phyloP scores from a whole-genome alignment of 30 jellyfish, hydroid and myxozoan species.

The Turritopsis dohrnii region DNA sequence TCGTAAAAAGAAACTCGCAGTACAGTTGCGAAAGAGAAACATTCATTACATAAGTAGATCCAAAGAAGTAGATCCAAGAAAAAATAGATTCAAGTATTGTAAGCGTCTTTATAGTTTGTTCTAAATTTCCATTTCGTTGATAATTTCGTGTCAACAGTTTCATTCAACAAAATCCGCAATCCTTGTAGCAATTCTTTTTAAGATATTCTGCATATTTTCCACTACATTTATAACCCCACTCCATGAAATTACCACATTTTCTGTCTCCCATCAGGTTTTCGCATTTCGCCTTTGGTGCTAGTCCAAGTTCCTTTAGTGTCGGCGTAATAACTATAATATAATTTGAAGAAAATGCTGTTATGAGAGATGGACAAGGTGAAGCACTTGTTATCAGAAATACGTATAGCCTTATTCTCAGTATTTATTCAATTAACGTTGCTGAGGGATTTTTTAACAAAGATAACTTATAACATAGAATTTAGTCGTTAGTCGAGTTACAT shows the following conservation, averaged over 20 bases:
- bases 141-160: not conserved
- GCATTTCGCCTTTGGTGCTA: not conserved
- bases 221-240: slow-evolving; percentile 14
- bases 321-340: not conserved
- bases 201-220: slow-evolving; percentile 1
- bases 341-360: not conserved
- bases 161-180: slow-evolving; percentile 15
- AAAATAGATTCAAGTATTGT: too few species aligned
- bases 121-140: too few species aligned
- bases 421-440: not conserved
- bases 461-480: too few species aligned
- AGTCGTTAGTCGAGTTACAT: too few species aligned
- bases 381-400: too few species aligned
- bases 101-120: too few species aligned
- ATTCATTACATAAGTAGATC: too few species aligned
- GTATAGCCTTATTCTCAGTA: too few species aligned
- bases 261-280: not conserved
- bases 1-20: too few species aligned
- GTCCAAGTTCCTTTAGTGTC: not conserved
- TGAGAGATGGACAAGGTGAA: not conserved
- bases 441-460: not conserved
- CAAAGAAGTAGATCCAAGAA: too few species aligned
- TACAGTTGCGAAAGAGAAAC: too few species aligned
- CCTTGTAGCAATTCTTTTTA: slow-evolving; percentile 6
- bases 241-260: not conserved